These are phyloP conservation scores for Saxidomus purpurata DNA, from an alignment of 1,140 invertebrate species.

Conservation along the genomic window DNA sequence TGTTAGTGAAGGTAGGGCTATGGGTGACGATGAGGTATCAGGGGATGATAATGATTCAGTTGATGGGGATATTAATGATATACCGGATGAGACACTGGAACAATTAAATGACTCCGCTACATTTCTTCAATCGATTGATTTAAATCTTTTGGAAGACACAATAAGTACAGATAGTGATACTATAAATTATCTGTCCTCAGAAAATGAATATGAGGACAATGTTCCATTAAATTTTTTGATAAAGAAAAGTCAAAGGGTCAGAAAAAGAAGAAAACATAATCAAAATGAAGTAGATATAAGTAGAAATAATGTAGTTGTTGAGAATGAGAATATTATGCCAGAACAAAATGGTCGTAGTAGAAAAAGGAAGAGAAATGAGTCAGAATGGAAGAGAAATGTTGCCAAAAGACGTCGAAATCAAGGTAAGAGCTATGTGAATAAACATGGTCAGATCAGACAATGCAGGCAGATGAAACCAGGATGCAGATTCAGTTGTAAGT, in stretches of 20 bases:
- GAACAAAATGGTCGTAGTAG: not conserved
- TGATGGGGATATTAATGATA: not conserved
- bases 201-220: not conserved
- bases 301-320: not conserved
- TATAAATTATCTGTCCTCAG: not conserved
- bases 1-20: not conserved
- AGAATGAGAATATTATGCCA: not conserved
- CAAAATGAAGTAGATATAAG: not conserved
- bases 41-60: not conserved
- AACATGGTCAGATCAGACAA: not conserved
- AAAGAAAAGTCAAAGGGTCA: not conserved
- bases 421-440: constrained; percentile 36
- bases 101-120: constrained; percentile 2
- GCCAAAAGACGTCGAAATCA: constrained; percentile 21
- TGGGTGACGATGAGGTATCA: not conserved
- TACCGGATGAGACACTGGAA: not conserved
- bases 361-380: constrained; percentile 39
- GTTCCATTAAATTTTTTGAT: not conserved
- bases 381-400: constrained; percentile 41
- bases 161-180: not conserved
- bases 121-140: not conserved
- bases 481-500: not conserved
- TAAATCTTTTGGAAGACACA: not conserved
- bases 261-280: not conserved
- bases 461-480: constrained; percentile 4